Conservation (phyloP, 2,113 vertebrate genomes). For the Rhinolophus ferrumequinum region DNA sequence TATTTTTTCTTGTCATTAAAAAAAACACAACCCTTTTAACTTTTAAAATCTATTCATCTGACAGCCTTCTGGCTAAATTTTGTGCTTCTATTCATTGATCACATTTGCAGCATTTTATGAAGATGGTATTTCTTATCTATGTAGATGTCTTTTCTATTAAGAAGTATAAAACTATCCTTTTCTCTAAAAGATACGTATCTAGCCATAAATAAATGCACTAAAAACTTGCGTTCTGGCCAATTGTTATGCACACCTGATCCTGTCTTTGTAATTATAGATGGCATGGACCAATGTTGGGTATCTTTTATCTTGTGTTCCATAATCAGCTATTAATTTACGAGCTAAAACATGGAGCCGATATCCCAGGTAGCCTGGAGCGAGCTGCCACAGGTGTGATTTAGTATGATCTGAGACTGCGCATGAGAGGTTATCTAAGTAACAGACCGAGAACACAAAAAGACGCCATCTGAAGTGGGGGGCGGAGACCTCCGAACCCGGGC, state of each 20-base stretch:
- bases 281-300: not conserved
- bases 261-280: not conserved
- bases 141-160: slow-evolving; percentile 50
- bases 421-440: not conserved
- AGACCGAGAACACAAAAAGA: not conserved
- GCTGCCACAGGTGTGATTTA: not conserved
- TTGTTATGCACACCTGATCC: not conserved
- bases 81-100: slow-evolving; percentile 44
- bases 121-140: not conserved
- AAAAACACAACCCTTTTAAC: not conserved
- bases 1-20: slow-evolving; percentile 20
- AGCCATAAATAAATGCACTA: slow-evolving; percentile 3
- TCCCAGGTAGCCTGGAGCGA: not conserved
- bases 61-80: slow-evolving; percentile 50
- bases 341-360: not conserved
- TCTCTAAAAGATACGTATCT: slow-evolving; percentile 32
- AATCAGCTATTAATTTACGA: slow-evolving; percentile 38
- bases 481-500: not conserved
- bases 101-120: slow-evolving; percentile 52
- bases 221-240: not conserved
- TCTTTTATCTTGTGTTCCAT: slow-evolving; percentile 39
- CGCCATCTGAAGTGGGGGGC: not conserved
- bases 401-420: not conserved
- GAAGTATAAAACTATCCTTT: slow-evolving; percentile 2
- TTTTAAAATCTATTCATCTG: slow-evolving; percentile 39